Conservation (phyloP, 2,888 invertebrate genomes). For the Sminthurinus aureus region DNA sequence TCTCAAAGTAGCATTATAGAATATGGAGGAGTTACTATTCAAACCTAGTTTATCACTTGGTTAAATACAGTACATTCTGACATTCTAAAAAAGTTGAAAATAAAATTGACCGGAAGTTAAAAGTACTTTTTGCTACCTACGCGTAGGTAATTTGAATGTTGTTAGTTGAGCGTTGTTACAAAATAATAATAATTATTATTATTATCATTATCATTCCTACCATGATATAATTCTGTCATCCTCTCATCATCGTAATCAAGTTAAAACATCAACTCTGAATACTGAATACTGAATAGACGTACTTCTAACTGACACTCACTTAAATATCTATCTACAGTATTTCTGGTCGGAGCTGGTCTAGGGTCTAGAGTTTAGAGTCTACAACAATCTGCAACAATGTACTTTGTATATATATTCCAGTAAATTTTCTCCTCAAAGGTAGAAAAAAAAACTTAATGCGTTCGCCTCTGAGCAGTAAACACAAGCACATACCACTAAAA, state of each 20-base stretch:
- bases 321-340: background rate
- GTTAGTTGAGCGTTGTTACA: background rate
- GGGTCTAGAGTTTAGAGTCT: no score
- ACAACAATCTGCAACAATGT: no score
- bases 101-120: background rate
- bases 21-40: background rate
- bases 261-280: background rate
- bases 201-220: no score
- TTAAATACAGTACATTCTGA: no score
- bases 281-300: no score
- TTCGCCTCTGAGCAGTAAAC: no score
- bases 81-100: background rate
- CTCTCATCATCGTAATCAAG: background rate
- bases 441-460: background rate
- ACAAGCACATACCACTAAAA: no score
- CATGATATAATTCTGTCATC: background rate
- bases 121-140: background rate
- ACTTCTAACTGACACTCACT: background rate
- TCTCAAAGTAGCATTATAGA: no score
- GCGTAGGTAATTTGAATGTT: background rate
- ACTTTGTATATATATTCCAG: background rate
- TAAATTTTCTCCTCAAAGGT: background rate
- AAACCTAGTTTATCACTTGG: no score
- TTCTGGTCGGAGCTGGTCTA: background rate
- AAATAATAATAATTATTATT: background rate